These are phyloP conservation scores for Hemitrygon akajei DNA, from an alignment of 2,797 vertebrate genomes.

Conservation along the genomic window DNA sequence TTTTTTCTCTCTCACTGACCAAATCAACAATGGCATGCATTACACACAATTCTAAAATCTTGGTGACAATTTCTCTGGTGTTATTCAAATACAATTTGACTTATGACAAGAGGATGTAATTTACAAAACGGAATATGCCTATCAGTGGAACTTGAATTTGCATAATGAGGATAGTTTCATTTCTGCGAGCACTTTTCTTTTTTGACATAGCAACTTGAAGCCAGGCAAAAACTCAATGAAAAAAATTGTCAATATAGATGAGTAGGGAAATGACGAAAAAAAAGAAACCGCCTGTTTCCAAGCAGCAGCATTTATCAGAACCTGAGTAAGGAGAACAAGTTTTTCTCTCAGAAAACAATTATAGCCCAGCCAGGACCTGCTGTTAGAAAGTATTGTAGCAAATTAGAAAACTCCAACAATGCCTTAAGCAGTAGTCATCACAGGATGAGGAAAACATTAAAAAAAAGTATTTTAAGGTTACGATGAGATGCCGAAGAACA, in stretches of 20 bases:
- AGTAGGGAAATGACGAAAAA: constrained; percentile 65
- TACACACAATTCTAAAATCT: constrained; percentile 76
- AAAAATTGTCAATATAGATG: constrained; percentile 67
- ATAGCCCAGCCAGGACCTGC: constrained; percentile 47
- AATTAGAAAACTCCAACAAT: constrained; percentile 48
- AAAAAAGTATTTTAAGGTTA: constrained; percentile 55
- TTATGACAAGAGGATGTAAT: constrained; percentile 90
- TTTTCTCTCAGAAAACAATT: constrained; percentile 55
- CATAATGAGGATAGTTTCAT: constrained; percentile 90
- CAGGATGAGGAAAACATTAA: constrained; percentile 43
- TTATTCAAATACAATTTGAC: constrained; percentile 94
- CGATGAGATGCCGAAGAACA: constrained; percentile 56
- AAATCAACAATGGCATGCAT: constrained; percentile 77
- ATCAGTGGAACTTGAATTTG: constrained; percentile 79
- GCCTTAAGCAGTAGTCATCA: constrained; percentile 57
- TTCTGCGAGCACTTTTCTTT: constrained; percentile 71
- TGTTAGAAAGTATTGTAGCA: constrained; percentile 55
- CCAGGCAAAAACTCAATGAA: constrained; percentile 61
- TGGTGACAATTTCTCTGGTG: constrained; percentile 83
- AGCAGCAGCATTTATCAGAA: constrained; percentile 62
- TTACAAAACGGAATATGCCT: constrained; percentile 88
- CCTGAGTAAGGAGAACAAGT: constrained; percentile 61
- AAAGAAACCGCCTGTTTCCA: constrained; percentile 52
- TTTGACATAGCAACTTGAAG: constrained; percentile 79
- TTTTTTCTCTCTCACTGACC: constrained; percentile 68